Conservation (phyloP, 2,888 invertebrate genomes). For the Drosophila kuntzei region DNA sequence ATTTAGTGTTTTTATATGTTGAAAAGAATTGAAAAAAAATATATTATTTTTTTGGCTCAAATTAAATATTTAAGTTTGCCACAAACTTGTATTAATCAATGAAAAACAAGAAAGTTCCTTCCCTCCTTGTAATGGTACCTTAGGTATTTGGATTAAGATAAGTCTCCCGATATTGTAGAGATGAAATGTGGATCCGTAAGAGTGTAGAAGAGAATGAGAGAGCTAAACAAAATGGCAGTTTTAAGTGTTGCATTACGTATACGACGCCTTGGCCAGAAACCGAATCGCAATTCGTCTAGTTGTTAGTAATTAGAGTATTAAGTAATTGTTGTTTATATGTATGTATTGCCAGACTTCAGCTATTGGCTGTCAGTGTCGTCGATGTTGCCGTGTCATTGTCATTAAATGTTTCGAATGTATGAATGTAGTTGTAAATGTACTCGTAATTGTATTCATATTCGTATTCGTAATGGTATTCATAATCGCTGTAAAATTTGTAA, state of each 20-base stretch:
- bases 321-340: conserved; percentile 37
- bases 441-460: conserved; percentile 25
- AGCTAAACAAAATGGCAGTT: conserved; percentile 12
- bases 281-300: conserved; percentile 25
- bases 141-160: conserved; percentile 43
- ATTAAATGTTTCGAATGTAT: conserved; percentile 55
- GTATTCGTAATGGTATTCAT: conserved; percentile 38
- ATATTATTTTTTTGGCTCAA: too few species aligned
- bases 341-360: conserved; percentile 37
- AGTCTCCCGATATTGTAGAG: conserved; percentile 20
- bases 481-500: conserved; percentile 46
- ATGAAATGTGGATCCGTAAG: background rate
- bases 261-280: conserved; percentile 39
- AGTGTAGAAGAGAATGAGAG: background rate
- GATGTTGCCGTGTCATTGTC: conserved; percentile 67
- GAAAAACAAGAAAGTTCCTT: conserved; percentile 29
- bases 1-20: too few species aligned
- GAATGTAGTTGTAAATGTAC: conserved; percentile 40
- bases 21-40: too few species aligned
- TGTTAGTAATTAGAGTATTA: conserved; percentile 28
- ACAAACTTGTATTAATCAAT: conserved; percentile 11
- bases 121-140: conserved; percentile 48
- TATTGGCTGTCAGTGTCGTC: conserved; percentile 37
- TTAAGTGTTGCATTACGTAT: conserved; percentile 47
- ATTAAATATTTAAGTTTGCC: conserved; percentile 7